phyloP scores from a whole-genome alignment of 1,140 invertebrate species.

The Eupristina koningsbergeri region DNA sequence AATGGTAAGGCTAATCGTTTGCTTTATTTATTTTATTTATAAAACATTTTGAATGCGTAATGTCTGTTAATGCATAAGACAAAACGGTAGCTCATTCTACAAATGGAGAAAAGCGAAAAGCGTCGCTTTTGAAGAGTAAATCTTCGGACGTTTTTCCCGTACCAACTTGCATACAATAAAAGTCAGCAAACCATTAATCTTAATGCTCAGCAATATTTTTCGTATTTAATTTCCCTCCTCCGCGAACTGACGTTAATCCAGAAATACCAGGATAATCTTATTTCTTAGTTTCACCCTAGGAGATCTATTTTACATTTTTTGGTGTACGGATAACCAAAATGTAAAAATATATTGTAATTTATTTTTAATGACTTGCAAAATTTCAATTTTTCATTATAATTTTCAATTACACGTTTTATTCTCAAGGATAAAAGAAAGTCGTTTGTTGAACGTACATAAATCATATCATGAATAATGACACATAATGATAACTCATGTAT shows the following conservation, averaged over 20 bases:
- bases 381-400: too few species aligned
- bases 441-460: too few species aligned
- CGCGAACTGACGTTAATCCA: constrained; percentile 26
- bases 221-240: constrained; percentile 31
- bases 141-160: constrained; percentile 6
- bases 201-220: constrained; percentile 35
- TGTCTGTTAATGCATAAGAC: background rate
- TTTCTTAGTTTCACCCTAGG: background rate
- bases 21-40: background rate
- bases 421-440: too few species aligned
- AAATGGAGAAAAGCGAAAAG: background rate
- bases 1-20: background rate
- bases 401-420: too few species aligned
- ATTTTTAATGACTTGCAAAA: too few species aligned
- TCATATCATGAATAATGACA: too few species aligned
- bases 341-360: too few species aligned
- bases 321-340: background rate
- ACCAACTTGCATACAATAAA: constrained; percentile 24
- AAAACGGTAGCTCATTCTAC: background rate
- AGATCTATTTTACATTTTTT: background rate
- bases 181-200: constrained; percentile 41
- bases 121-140: constrained; percentile 17
- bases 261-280: constrained; percentile 44
- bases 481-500: too few species aligned
- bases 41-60: background rate